These are phyloP conservation scores for Oenanthe melanoleuca DNA, from an alignment of 2,113 vertebrate species.

Conservation along the genomic window DNA sequence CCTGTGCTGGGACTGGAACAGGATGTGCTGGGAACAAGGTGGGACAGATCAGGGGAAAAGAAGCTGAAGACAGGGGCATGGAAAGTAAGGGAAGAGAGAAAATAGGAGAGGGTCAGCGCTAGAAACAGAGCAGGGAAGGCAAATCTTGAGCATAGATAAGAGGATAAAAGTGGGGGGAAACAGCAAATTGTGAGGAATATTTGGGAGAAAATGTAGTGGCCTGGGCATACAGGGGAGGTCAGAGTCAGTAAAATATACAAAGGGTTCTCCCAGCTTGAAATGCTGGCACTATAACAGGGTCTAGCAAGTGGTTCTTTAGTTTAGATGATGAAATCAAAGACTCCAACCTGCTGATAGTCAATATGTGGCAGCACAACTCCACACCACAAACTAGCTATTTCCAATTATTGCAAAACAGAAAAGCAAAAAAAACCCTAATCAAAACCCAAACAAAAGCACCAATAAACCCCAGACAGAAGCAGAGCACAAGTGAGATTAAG, in stretches of 20 bases:
- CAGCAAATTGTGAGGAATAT: neutral
- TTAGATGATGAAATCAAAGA: neutral
- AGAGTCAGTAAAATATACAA: neutral
- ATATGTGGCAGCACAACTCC: neutral
- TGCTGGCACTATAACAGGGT: neutral
- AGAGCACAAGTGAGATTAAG: neutral
- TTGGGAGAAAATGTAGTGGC: neutral
- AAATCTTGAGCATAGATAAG: neutral
- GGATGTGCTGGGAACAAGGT: neutral
- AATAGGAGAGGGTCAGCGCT: neutral
- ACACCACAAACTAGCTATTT: neutral
- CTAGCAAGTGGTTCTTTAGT: neutral
- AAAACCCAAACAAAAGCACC: neutral
- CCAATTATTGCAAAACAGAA: neutral
- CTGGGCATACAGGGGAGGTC: neutral
- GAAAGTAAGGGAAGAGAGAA: neutral
- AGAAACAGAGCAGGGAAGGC: neutral
- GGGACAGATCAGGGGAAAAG: neutral
- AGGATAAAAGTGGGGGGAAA: neutral
- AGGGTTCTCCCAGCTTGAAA: neutral
- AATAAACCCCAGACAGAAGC: neutral
- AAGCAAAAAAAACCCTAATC: fast-evolving
- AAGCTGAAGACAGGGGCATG: neutral
- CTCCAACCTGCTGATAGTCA: neutral
- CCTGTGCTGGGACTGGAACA: neutral